Base-by-base conservation (phyloP, 2,797 vertebrate genomes). In the Tangara arthus region DNA sequence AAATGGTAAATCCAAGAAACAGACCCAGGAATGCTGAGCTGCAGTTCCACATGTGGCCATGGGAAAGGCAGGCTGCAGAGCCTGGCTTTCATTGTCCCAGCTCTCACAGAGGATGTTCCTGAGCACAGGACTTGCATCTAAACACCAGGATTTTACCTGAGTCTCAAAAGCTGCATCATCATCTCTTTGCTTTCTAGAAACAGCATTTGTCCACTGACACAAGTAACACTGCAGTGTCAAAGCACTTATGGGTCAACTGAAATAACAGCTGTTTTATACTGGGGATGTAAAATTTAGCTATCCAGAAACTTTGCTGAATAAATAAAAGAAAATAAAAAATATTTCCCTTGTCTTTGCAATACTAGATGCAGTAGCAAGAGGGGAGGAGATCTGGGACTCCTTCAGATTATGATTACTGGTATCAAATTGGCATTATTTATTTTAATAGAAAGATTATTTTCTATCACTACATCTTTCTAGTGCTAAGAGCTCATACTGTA, bases 121-220 rank as follows among this genome's bases (percentile, higher is more conserved):
- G 21, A 64, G 75, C 47, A 70, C 59, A 84, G n/a, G 9, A 89
- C 19, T 50, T 70, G 37, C 22, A 70, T 37, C 50, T 9, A 12
- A 76, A 73, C 9, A 39, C 1, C 3, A 8, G 19, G 41, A 49
- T 81, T 94, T 76, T 17, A 27, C 22, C 6, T 7, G 13, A 41
- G 18, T 39, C 65, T 91, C 82, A 75, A 73, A 95, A 88, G 32
- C n/a, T 56, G 26, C 17, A 64, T 71, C 46, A 61, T 37, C 23
- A 64, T 68, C 32, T 70, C 56, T 70, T 56, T 72, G 42, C 57
- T 76, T 37, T 79, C 44, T 57, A 80, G 68, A 82, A 84, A 64
- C 19, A 73, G 23, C 8, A 7, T 35, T 55, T 90, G 65, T 34
- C 41, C 57, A 23, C 26, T 57, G 42, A 82, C 52, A 77, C 20